A percentile compares a stretch with the other conserved stretches of the same genome.
phyloP scores from a whole-genome alignment of 2,888 invertebrate genomes.

The Drosophila affinis region DNA sequence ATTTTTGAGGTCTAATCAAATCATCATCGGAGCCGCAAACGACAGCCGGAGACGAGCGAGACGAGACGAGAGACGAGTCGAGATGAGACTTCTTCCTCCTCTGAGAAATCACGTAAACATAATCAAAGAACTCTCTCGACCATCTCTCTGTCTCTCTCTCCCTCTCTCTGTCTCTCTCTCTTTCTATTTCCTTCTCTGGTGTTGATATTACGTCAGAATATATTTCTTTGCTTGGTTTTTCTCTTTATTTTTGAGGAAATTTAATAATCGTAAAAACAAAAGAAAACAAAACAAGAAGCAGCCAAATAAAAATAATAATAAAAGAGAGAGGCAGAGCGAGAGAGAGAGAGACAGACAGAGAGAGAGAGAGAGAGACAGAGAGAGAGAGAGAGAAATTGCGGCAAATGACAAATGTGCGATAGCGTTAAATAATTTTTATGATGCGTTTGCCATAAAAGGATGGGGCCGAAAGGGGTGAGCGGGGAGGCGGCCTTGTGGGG shows the following conservation, averaged over 20 bases:
- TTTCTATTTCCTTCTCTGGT: slow-evolving; percentile 4
- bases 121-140: slow-evolving; percentile 21
- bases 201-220: slow-evolving; percentile 66
- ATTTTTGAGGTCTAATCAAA: slow-evolving; percentile 56
- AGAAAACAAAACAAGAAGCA: slow-evolving; percentile 24
- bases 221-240: slow-evolving; percentile 3
- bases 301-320: slow-evolving; percentile 20
- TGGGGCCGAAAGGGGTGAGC: slow-evolving; percentile 28
- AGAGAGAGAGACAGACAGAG: slow-evolving; percentile 45
- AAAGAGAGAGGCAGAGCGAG: slow-evolving; percentile 37
- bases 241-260: slow-evolving; percentile 61
- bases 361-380: slow-evolving; percentile 51
- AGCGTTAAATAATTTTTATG: slow-evolving; percentile 78
- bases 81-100: not conserved
- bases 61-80: not conserved
- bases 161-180: slow-evolving; percentile 1
- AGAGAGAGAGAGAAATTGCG: slow-evolving; percentile 57
- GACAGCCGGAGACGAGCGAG: not conserved
- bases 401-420: slow-evolving; percentile 75
- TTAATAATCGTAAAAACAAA: slow-evolving; percentile 75
- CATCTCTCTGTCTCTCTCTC: not conserved
- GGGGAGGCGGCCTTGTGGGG: not conserved
- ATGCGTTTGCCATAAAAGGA: slow-evolving; percentile 71
- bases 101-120: slow-evolving; percentile 24
- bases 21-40: slow-evolving; percentile 26